Percentiles rank a stretch among this genome's conserved stretches.
Evolutionary conservation across 2,888 invertebrate genomes (phyloP).

Genomic region (Eretmocerus hayati): DNA sequence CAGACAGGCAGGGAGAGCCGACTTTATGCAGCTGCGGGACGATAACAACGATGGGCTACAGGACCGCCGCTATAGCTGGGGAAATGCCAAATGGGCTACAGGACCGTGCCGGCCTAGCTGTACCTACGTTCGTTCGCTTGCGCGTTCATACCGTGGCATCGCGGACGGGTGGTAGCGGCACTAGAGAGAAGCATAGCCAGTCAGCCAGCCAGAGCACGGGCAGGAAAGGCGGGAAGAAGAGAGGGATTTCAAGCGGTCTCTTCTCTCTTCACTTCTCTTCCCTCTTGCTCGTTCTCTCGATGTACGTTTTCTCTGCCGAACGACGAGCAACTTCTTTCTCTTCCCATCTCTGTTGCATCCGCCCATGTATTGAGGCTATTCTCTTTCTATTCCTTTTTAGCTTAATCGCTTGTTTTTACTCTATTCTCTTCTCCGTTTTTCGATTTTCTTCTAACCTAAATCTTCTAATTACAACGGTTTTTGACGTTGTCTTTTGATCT

Average conservation of each 20-base stretch:
- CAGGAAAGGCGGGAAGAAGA: slow-evolving; percentile 36
- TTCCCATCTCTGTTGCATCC: slow-evolving; percentile 37
- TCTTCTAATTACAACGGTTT: too few relatives aligned
- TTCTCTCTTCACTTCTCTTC: slow-evolving; percentile 34
- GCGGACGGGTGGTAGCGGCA: slow-evolving; percentile 39
- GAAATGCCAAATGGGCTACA: slow-evolving; percentile 49
- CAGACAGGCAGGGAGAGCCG: slow-evolving; percentile 39
- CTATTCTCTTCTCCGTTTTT: neutral
- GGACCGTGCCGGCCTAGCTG: slow-evolving; percentile 34
- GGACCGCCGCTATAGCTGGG: slow-evolving; percentile 47
- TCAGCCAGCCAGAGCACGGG: slow-evolving; percentile 22
- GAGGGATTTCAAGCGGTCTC: slow-evolving; percentile 43
- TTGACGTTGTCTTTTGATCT: too few relatives aligned
- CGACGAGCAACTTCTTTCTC: slow-evolving; percentile 7
- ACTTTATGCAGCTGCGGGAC: slow-evolving; percentile 51
- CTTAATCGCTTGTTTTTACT: neutral
- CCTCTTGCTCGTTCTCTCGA: slow-evolving; percentile 16
- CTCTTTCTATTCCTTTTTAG: neutral
- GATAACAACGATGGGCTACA: slow-evolving; percentile 51
- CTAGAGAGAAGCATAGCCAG: slow-evolving; percentile 14
- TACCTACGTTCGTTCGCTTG: slow-evolving; percentile 38
- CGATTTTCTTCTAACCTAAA: too few relatives aligned
- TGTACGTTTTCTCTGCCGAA: slow-evolving; percentile 20
- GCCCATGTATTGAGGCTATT: neutral
- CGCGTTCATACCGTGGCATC: slow-evolving; percentile 42